These are phyloP conservation scores for Rhipidura dahli DNA, from an alignment of 2,113 vertebrate species.

Conservation along the genomic window DNA sequence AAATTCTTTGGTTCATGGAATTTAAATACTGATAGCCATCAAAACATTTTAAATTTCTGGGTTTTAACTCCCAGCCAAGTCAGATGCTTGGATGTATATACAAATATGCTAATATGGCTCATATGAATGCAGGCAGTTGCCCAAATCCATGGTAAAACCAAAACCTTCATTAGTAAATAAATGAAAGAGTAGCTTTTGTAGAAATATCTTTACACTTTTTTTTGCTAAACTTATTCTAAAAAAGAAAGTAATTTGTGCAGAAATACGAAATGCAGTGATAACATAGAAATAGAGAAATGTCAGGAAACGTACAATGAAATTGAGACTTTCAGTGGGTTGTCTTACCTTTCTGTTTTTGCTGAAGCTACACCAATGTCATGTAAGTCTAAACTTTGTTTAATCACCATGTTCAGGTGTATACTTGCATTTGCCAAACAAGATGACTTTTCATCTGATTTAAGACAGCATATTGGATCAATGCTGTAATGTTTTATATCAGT, in stretches of 20 bases:
- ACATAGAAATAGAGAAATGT: not conserved
- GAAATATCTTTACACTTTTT: not conserved
- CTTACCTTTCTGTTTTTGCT: not conserved
- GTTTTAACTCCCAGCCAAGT: not conserved
- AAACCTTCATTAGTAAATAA: not conserved
- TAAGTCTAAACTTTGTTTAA: not conserved
- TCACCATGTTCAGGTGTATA: not conserved
- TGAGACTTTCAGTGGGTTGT: not conserved
- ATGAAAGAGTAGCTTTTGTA: not conserved
- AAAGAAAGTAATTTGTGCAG: not conserved
- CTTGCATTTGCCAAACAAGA: not conserved
- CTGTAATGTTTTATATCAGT: not conserved
- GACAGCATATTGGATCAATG: not conserved
- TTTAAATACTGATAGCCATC: not conserved
- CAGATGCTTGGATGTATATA: not conserved
- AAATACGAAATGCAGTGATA: not conserved
- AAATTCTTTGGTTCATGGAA: not conserved
- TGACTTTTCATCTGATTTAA: not conserved
- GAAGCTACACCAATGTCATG: not conserved
- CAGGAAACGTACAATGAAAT: not conserved
- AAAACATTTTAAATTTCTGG: not conserved
- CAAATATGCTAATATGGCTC: not conserved
- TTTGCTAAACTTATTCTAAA: not conserved
- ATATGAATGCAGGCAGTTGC: not conserved
- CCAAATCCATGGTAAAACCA: not conserved